These are phyloP conservation scores for Istiophorus platypterus DNA, from an alignment of 2,113 vertebrate species.

Conservation along the genomic window DNA sequence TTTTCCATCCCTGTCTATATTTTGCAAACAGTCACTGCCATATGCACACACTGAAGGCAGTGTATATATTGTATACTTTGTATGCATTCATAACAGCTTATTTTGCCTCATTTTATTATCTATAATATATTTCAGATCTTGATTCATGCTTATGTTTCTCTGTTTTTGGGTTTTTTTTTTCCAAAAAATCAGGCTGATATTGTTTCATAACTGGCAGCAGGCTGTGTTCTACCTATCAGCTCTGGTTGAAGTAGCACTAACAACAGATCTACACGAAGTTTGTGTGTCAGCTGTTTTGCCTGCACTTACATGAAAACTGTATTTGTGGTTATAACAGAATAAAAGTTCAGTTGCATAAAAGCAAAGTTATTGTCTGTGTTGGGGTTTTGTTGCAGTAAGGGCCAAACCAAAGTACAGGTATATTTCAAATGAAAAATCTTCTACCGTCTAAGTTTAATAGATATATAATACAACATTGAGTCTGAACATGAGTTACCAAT, in stretches of 20 bases:
- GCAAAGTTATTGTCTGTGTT: not conserved
- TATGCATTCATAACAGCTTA: conserved; percentile 19
- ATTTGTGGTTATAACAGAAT: not conserved
- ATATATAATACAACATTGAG: not conserved
- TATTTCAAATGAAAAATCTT: not conserved
- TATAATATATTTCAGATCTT: not conserved
- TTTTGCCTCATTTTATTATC: not conserved
- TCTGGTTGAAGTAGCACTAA: not conserved
- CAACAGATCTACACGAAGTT: not conserved
- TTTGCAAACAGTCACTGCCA: conserved; percentile 14
- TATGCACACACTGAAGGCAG: conserved; percentile 14
- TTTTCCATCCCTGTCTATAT: not conserved
- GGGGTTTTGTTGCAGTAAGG: not conserved
- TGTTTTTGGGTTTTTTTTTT: too few relatives aligned
- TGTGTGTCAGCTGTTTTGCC: conserved; percentile 3
- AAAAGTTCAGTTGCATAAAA: not conserved
- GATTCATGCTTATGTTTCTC: not conserved
- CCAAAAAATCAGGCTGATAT: conserved; percentile 12
- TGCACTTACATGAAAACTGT: not conserved
- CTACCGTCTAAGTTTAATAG: not conserved
- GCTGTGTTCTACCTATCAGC: conserved; percentile 19
- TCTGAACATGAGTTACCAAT: not conserved
- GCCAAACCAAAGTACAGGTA: not conserved
- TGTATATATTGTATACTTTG: not conserved
- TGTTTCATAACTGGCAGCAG: conserved; percentile 6